Percentiles rank a stretch among this genome's conserved stretches.
phyloP scores from a whole-genome alignment of 2,113 vertebrate species.

The Seriola rivoliana region DNA sequence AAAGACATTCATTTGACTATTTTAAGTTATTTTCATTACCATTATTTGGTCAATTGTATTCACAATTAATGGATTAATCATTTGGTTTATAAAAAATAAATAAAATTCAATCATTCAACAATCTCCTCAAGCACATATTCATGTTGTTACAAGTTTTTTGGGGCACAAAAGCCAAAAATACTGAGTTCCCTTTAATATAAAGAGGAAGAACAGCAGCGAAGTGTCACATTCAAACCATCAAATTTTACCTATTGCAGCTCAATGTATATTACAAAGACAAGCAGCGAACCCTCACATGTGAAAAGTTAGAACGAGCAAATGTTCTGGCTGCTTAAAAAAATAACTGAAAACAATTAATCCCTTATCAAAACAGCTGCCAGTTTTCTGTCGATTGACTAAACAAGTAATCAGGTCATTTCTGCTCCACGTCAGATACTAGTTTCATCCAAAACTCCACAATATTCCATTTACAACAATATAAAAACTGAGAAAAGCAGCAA shows the following conservation, averaged over 20 bases:
- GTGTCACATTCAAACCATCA: neutral
- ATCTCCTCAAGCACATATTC: neutral
- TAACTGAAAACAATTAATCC: too few relatives aligned
- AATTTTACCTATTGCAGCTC: too few relatives aligned
- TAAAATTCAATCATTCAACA: too few relatives aligned
- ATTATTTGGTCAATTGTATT: neutral
- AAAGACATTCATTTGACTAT: too few relatives aligned
- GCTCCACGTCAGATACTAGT: too few relatives aligned
- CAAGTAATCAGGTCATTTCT: too few relatives aligned
- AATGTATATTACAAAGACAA: neutral
- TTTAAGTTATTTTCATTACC: neutral
- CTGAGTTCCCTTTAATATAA: too few relatives aligned
- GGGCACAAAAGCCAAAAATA: too few relatives aligned
- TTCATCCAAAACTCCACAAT: neutral
- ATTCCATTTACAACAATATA: neutral
- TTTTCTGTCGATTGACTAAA: neutral
- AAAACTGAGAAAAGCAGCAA: neutral
- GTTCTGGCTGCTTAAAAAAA: neutral
- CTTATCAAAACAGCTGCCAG: neutral
- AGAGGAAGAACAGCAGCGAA: too few relatives aligned
- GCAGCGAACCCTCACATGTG: neutral
- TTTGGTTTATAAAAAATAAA: neutral
- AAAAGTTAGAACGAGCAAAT: neutral
- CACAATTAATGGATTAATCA: neutral
- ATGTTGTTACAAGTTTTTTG: neutral